Evolutionary conservation across 2,888 invertebrate species (phyloP), one percentile per base, ranked within the genome.

Genomic region (Branchinecta sandiegonensis): DNA sequence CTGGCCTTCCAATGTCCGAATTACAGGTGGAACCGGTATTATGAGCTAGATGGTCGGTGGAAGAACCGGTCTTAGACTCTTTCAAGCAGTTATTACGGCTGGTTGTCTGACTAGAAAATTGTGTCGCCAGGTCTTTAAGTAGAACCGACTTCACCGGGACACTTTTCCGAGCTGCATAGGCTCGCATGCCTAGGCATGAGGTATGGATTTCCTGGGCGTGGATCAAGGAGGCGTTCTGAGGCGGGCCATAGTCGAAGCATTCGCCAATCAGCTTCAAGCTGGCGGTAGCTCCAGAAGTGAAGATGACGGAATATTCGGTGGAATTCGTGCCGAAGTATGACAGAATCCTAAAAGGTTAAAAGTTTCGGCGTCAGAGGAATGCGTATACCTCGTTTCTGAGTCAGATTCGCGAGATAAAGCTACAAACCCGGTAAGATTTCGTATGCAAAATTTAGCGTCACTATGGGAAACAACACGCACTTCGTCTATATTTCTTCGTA

Each of bases 121-220:
- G 71, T 70, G 48, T 67, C 65, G 65, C 69, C 71, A 47, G 70
- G 70, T 48, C 68, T 68, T 14, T 65, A 66, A 47, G 23, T 8
- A 67, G 11, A 9, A 69, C 12, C 46, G 69, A 65, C 47, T 48
- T 46, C 14, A 56, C 17, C 10, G 69, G 66, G n/a, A 69, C 66
- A 48, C 66, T 48, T 9, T 67, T 14, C 8, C 66, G 67, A 2
- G 88, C 86, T 68, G 88, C 76, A 48, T 46, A 66, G 77, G 88
- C 89, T 76, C 96, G 82, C 84, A 96, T 87, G 12, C 97, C 96
- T 70, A 96, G 80, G 0, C 94, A 93, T 1, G 96, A 96, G 0
- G 96, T 96, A 77, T 97, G 97, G 76, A 91, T 95, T 77, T 96
- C 94, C 76, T 87, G 84, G 68, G 90, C 80, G 77, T 94, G 92